These are phyloP conservation scores for Percopsis transmontana DNA, from an alignment of 2,113 vertebrate genomes.

Conservation along the genomic window DNA sequence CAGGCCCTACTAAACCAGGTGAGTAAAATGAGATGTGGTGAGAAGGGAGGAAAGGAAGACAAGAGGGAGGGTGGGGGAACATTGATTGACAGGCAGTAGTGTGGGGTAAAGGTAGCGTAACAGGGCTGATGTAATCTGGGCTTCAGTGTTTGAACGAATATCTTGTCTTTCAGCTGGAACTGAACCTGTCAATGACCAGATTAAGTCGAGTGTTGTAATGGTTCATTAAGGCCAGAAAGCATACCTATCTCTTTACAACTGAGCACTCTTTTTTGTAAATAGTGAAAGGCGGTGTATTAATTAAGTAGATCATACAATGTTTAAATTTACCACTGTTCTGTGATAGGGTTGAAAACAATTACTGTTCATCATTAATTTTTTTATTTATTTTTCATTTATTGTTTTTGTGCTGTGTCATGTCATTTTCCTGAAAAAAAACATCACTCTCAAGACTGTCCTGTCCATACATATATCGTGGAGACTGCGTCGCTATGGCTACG, in stretches of 20 bases:
- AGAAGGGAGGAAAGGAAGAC: slow-evolving; percentile 6
- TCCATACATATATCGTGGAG: slow-evolving; percentile 83
- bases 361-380: slow-evolving; percentile 76
- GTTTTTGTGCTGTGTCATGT: slow-evolving; percentile 82
- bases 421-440: slow-evolving; percentile 78
- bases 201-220: slow-evolving; percentile 57
- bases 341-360: slow-evolving; percentile 62
- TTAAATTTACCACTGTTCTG: slow-evolving; percentile 69
- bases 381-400: slow-evolving; percentile 74
- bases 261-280: slow-evolving; percentile 11
- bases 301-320: slow-evolving; percentile 45
- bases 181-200: slow-evolving; percentile 57
- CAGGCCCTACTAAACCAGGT: slow-evolving; percentile 85
- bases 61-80: neutral
- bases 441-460: slow-evolving; percentile 78
- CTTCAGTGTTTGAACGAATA: slow-evolving; percentile 26
- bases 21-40: slow-evolving; percentile 33
- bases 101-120: slow-evolving; percentile 42
- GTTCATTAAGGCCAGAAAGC: slow-evolving; percentile 21
- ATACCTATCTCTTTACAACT: slow-evolving; percentile 35
- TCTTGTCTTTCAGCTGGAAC: slow-evolving; percentile 57
- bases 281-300: slow-evolving; percentile 9
- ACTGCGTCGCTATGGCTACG: slow-evolving; percentile 82
- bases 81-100: slow-evolving; percentile 45
- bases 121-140: slow-evolving; percentile 54